Base-by-base conservation (phyloP, 2,797 vertebrate species). In the Delichon dasypus region DNA sequence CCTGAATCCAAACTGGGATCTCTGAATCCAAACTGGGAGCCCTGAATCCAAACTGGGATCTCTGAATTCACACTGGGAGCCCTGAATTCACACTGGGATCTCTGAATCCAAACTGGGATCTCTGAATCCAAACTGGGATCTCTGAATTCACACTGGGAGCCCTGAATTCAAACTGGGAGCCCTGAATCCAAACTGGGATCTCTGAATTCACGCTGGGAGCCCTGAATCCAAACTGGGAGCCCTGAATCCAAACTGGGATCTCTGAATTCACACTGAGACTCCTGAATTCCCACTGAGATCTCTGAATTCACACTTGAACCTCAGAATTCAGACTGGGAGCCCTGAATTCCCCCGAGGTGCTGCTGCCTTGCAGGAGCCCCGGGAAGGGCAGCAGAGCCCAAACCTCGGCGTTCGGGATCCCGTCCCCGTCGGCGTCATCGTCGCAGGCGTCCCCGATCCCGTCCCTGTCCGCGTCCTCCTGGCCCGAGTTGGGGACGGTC, bases 401-500 rank as follows among this genome's bases (percentile, higher is more conserved):
- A 66, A 99, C 99, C 98, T 99, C 98, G 10, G 96, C 88, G 85
- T 99, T 99, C 2, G 94, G 84, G 71, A 99, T 99, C 54, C 98
- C 98, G 5, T 99, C 99, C 8, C 99, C 99, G 4, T 99, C 99
- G 18, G 99, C 99, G 7, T 99, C 99, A 0, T 99, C 98, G 9
- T 99, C 99, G 54, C 99, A 99, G 15, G 98, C 98, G 14, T 99
- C 98, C 22, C 99, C 99, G 4, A 98, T 98, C 9, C 98, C 98
- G 47, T 99, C 99, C 20, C 90, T 79, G 93, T 99, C 99, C 1
- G 98, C 98, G 34, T 99, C 99, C 91, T 99, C 99, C 97, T 99
- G 99, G 45, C 99, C 99, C 2, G 99, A 99, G 97, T 99, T 99
- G 47, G 99, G 99, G 12, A 99, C 98, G 0, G 98, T 99, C 84